Conservation (phyloP, 1,140 invertebrate species). For the Leptopilina boulardi region DNA sequence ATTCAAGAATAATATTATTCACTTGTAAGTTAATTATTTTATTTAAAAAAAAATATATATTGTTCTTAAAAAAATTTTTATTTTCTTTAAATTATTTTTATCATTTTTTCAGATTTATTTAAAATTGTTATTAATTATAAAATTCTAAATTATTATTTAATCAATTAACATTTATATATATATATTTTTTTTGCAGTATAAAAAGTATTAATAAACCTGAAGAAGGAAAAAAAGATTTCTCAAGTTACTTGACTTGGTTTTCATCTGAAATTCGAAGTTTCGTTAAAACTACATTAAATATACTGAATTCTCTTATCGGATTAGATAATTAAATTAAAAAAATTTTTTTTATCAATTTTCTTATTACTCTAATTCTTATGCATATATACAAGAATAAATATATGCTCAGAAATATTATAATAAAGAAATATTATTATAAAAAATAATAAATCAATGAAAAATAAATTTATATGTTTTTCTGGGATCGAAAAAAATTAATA, state of each 20-base stretch:
- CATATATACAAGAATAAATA: too few relatives aligned
- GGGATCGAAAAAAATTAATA: too few relatives aligned
- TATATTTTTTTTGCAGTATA: background rate
- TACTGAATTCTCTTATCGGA: background rate
- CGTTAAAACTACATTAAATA: background rate
- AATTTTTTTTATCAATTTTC: background rate
- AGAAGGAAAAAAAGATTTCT: background rate
- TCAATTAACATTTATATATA: background rate
- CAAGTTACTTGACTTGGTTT: background rate
- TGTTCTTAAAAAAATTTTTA: background rate
- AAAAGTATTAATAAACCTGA: background rate
- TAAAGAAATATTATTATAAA: too few relatives aligned
- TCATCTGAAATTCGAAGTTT: background rate
- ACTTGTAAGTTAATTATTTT: background rate
- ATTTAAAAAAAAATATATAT: background rate
- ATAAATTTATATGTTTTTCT: too few relatives aligned
- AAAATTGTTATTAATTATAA: background rate
- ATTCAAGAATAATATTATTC: conserved; percentile 10
- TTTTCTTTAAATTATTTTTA: background rate
- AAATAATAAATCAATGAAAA: too few relatives aligned
- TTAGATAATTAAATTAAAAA: background rate
- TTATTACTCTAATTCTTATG: background rate
- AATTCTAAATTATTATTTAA: background rate
- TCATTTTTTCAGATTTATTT: background rate
- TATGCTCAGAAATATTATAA: too few relatives aligned